Conservation (phyloP, 2,888 invertebrate species). For the Apomyelois bistriatella region DNA sequence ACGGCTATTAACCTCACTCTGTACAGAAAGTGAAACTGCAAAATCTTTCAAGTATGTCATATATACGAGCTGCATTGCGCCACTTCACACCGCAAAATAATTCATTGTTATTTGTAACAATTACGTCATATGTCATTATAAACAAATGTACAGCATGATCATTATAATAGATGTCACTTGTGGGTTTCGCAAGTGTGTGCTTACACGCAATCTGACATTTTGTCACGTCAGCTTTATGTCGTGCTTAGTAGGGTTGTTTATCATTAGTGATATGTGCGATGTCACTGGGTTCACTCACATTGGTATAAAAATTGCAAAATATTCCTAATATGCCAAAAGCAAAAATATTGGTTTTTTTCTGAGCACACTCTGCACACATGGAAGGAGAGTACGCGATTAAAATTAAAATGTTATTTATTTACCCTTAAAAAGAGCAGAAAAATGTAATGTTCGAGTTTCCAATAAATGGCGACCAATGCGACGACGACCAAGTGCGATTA, state of each 20-base stretch:
- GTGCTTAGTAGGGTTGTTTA: background rate
- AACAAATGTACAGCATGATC: background rate
- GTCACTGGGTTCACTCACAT: background rate
- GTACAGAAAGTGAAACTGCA: constrained; percentile 6
- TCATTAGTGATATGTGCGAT: no score
- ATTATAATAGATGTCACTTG: constrained; percentile 3
- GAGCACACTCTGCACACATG: no score
- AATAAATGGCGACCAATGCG: no score
- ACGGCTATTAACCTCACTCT: background rate
- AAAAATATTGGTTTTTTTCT: background rate
- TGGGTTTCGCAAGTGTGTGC: background rate
- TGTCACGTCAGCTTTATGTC: constrained; percentile 1
- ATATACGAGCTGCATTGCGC: background rate
- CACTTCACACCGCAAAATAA: background rate
- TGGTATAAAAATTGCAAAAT: no score
- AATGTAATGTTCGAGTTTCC: no score
- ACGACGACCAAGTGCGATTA: no score
- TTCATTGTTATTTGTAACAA: constrained; percentile 2
- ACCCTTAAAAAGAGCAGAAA: no score
- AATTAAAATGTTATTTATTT: no score
- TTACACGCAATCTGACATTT: constrained; percentile 1
- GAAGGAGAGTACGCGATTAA: no score
- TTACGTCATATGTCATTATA: constrained; percentile 1
- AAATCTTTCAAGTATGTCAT: background rate
- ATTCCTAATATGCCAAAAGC: no score